A percentile compares a stretch with the other conserved stretches of the same genome.
phyloP scores from a whole-genome alignment of 2,888 invertebrate species.

The Scaeva pyrastri region DNA sequence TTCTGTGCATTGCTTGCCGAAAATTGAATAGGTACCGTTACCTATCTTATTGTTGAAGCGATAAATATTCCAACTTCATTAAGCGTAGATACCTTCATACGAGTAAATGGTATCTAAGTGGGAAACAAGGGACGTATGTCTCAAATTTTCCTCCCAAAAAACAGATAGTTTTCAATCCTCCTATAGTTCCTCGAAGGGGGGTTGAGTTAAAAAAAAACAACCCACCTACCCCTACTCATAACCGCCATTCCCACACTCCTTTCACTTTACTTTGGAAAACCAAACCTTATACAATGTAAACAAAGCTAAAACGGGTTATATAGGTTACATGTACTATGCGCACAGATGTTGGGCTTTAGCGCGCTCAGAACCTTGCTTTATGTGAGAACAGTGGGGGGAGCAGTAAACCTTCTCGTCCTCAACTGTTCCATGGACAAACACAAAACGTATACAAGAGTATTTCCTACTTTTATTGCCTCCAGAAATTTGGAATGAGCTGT shows the following conservation, averaged over 20 bases:
- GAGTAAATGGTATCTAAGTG: conserved; percentile 12
- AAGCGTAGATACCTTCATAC: conserved; percentile 51
- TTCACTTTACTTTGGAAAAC: conserved; percentile 12
- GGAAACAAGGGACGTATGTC: neutral
- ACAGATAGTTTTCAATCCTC: conserved; percentile 3
- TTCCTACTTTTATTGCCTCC: conserved; percentile 67
- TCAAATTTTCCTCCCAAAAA: neutral
- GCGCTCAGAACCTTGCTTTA: conserved; percentile 17
- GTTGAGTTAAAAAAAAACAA: conserved; percentile 19
- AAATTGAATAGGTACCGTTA: neutral
- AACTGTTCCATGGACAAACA: too few species aligned
- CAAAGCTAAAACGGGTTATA: conserved; percentile 55
- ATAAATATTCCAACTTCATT: conserved; percentile 59
- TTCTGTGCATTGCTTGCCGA: neutral
- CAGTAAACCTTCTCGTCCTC: neutral
- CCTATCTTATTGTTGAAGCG: conserved; percentile 34
- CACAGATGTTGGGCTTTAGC: conserved; percentile 33
- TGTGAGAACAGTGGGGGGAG: conserved; percentile 48
- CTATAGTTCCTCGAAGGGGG: too few species aligned
- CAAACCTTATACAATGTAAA: conserved; percentile 56
- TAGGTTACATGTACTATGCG: conserved; percentile 29
- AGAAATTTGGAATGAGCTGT: neutral
- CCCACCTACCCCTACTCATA: neutral
- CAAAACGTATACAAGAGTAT: conserved; percentile 27
- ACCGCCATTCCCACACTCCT: neutral